A percentile compares a stretch with the other conserved stretches of the same genome.
These are phyloP conservation scores for Callipepla californica DNA, from an alignment of 2,113 vertebrate genomes.

Conservation along the genomic window DNA sequence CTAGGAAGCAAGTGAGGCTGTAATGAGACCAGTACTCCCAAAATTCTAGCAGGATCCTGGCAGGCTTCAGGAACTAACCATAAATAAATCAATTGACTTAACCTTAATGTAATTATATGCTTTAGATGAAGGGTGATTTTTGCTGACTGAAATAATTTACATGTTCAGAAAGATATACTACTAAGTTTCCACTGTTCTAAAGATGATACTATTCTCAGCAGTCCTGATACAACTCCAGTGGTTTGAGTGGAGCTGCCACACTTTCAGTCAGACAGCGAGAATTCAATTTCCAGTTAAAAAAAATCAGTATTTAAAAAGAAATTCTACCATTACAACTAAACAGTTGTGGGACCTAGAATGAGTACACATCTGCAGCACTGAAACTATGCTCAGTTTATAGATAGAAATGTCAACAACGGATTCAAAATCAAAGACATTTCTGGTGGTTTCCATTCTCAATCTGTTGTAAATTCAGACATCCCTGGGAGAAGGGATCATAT, in stretches of 20 bases:
- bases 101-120: constrained; percentile 33
- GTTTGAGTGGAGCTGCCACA: not conserved
- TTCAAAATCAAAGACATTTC: not conserved
- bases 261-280: not conserved
- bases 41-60: not conserved
- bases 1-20: not conserved
- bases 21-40: not conserved
- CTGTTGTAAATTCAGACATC: not conserved
- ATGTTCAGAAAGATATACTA: constrained; percentile 50
- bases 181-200: constrained; percentile 35
- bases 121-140: constrained; percentile 53
- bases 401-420: not conserved
- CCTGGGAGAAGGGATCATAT: not conserved
- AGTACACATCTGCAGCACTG: not conserved
- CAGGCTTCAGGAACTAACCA: constrained; percentile 16
- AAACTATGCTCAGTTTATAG: not conserved
- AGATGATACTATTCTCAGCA: not conserved
- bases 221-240: not conserved
- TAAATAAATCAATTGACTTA: constrained; percentile 54
- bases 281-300: constrained; percentile 5
- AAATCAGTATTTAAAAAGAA: constrained; percentile 6
- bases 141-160: constrained; percentile 40
- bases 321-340: not conserved
- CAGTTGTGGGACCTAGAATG: not conserved
- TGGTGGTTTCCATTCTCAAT: not conserved